These are phyloP conservation scores for Leucoraja ocellata DNA, from an alignment of 2,797 vertebrate genomes.

Conservation along the genomic window DNA sequence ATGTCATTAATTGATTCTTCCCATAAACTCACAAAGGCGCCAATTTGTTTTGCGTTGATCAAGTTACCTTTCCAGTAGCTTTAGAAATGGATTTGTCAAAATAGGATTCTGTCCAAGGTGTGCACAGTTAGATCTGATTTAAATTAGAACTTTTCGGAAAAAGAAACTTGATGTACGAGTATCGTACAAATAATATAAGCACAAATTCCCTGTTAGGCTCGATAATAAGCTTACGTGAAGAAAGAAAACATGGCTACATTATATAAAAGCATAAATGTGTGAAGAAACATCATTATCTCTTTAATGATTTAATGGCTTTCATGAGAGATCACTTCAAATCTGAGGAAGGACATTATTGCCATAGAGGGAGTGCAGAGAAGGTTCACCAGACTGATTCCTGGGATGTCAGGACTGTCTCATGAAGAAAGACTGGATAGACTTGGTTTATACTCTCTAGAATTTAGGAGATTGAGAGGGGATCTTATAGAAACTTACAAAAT, in stretches of 20 bases:
- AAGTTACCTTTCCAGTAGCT: slow-evolving; percentile 8
- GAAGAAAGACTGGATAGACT: too few species aligned
- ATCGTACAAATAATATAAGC: not conserved
- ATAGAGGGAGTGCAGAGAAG: too few species aligned
- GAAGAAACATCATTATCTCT: not conserved
- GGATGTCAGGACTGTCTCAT: too few species aligned
- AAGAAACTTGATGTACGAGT: not conserved
- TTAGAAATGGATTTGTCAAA: slow-evolving; percentile 26
- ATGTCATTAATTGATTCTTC: slow-evolving; percentile 25
- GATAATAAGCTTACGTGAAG: not conserved
- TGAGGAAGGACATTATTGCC: too few species aligned
- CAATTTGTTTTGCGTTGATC: slow-evolving; percentile 22
- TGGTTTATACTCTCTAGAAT: too few species aligned
- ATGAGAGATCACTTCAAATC: not conserved
- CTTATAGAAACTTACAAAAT: too few species aligned
- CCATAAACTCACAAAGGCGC: not conserved
- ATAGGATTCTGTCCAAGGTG: slow-evolving; percentile 27
- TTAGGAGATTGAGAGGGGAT: too few species aligned
- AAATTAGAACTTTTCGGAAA: not conserved
- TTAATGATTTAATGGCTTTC: not conserved
- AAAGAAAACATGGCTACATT: not conserved
- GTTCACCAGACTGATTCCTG: too few species aligned
- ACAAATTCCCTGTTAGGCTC: not conserved
- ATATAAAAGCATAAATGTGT: slow-evolving; percentile 29
- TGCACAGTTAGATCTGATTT: not conserved